These are phyloP conservation scores for Drosophila lacertosa DNA, from an alignment of 1,140 invertebrate species.

Conservation along the genomic window DNA sequence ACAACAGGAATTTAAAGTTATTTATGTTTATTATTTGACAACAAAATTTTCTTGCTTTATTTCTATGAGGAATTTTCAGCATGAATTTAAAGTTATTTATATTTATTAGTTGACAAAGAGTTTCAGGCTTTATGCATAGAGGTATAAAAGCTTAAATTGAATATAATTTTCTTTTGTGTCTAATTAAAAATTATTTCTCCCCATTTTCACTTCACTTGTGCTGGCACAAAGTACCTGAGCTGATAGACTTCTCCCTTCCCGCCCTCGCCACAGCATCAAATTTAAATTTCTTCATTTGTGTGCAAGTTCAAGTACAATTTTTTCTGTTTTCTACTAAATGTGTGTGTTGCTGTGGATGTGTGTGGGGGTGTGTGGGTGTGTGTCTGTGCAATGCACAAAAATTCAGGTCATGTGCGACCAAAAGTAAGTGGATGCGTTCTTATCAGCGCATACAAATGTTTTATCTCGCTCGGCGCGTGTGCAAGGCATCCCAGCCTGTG, in stretches of 20 bases:
- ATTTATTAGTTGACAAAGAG: too few relatives aligned
- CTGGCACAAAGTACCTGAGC: too few relatives aligned
- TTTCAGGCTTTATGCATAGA: too few relatives aligned
- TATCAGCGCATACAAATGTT: constrained; percentile 82
- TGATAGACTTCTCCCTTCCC: constrained; percentile 1
- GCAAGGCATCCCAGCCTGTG: constrained; percentile 46
- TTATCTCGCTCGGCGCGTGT: constrained; percentile 75
- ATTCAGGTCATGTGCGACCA: constrained; percentile 80
- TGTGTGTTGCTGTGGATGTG: background rate
- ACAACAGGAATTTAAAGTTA: too few relatives aligned
- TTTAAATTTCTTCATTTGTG: constrained; percentile 81
- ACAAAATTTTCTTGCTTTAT: too few relatives aligned
- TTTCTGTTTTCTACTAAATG: constrained; percentile 37
- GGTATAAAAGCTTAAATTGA: too few relatives aligned
- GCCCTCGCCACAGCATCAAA: constrained; percentile 55
- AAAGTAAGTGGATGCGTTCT: constrained; percentile 81
- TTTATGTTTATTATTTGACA: too few relatives aligned
- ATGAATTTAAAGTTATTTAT: too few relatives aligned
- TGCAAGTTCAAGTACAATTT: constrained; percentile 64
- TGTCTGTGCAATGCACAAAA: constrained; percentile 41
- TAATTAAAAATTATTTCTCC: too few relatives aligned
- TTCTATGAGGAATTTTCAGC: too few relatives aligned
- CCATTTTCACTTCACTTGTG: too few relatives aligned
- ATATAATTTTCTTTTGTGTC: too few relatives aligned
- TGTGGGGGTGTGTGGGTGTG: constrained; percentile 7